phyloP scores from a whole-genome alignment of 53 echinoderm and acorn worm species.

The Patiria pectinifera region DNA sequence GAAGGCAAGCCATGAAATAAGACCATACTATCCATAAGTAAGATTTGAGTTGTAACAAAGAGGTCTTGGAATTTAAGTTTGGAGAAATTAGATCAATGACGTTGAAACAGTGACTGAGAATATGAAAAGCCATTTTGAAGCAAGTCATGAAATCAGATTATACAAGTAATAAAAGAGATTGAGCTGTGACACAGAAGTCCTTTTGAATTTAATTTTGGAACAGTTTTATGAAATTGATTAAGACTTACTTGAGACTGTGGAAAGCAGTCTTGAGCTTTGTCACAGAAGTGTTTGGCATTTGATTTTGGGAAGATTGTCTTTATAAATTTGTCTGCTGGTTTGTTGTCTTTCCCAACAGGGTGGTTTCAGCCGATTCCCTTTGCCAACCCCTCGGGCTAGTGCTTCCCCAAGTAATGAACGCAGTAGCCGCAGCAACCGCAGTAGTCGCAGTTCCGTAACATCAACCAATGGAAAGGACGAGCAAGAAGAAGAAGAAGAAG shows the following conservation, averaged over 20 bases:
- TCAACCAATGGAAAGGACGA: slow-evolving; percentile 11
- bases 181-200: no score
- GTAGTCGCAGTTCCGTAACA: slow-evolving; percentile 43
- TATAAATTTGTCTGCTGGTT: neutral
- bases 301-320: neutral
- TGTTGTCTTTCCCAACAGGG: slow-evolving; percentile 29
- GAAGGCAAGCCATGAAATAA: no score
- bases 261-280: neutral
- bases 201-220: no score
- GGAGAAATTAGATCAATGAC: no score
- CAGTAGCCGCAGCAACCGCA: slow-evolving; percentile 42
- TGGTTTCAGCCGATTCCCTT: slow-evolving; percentile 50
- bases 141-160: no score
- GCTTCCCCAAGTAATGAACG: neutral
- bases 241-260: neutral
- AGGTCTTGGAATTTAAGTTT: no score
- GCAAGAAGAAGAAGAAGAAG: slow-evolving; percentile 26
- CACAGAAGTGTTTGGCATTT: neutral
- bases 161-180: no score
- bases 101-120: no score
- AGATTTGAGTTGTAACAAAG: no score
- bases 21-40: no score
- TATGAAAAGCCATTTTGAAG: no score
- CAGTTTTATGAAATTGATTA: no score
- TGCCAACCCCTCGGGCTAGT: neutral